phyloP scores from a whole-genome alignment of 2,888 invertebrate genomes.

The Diarsia rubi region DNA sequence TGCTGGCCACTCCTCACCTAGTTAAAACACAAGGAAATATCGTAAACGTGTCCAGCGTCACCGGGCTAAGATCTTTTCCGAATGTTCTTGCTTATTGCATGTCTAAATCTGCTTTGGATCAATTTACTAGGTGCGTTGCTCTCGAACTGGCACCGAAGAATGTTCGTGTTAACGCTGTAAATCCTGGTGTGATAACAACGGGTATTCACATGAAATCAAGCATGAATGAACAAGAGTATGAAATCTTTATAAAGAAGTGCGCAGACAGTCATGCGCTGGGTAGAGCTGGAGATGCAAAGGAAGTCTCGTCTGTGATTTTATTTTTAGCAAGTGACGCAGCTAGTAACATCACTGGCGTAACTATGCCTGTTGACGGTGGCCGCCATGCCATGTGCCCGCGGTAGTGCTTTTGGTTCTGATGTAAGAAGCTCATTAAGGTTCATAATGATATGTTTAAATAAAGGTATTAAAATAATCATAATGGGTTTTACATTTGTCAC shows the following conservation, averaged over 20 bases:
- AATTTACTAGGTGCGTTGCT: slow-evolving; percentile 97
- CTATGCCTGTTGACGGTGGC: slow-evolving; percentile 97
- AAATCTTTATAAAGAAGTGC: slow-evolving; percentile 94
- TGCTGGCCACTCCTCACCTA: slow-evolving; percentile 96
- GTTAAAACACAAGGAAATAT: slow-evolving; percentile 95
- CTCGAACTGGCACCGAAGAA: slow-evolving; percentile 95
- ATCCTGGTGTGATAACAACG: slow-evolving; percentile 98
- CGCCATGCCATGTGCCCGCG: slow-evolving; percentile 96
- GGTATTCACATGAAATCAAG: slow-evolving; percentile 96
- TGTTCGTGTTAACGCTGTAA: slow-evolving; percentile 97
- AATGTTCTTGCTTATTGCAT: slow-evolving; percentile 97
- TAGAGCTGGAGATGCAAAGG: slow-evolving; percentile 95
- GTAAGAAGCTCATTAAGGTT: not conserved
- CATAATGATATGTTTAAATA: slow-evolving; percentile 30
- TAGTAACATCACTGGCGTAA: slow-evolving; percentile 96
- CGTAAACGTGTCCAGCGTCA: slow-evolving; percentile 98
- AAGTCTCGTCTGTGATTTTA: slow-evolving; percentile 96
- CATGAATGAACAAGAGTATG: slow-evolving; percentile 94
- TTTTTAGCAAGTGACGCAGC: slow-evolving; percentile 97
- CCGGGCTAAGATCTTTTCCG: slow-evolving; percentile 96
- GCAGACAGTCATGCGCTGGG: slow-evolving; percentile 97
- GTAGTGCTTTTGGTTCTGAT: slow-evolving; percentile 74
- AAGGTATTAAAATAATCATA: slow-evolving; percentile 14
- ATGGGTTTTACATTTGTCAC: not conserved
- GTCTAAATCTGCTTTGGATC: slow-evolving; percentile 98